These are phyloP conservation scores for Drosophila neonasuta DNA, from an alignment of 2,888 invertebrate species.

Conservation along the genomic window DNA sequence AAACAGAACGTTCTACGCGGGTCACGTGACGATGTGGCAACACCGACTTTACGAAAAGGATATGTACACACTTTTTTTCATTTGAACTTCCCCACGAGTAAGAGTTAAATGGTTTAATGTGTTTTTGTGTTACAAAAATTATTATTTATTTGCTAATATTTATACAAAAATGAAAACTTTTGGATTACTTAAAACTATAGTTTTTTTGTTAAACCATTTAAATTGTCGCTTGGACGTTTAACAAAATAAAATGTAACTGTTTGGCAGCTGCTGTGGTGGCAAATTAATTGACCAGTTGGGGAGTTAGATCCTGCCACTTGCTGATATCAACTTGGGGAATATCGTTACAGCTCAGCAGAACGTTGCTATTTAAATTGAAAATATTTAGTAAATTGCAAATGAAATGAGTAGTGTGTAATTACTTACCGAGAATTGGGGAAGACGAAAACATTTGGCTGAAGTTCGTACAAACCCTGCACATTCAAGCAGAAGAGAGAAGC, in stretches of 20 bases:
- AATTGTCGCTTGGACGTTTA: background rate
- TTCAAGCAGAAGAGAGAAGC: conserved; percentile 90
- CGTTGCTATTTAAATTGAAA: conserved; percentile 57
- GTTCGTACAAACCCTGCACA: conserved; percentile 84
- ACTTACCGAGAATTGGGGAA: conserved; percentile 69
- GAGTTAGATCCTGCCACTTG: conserved; percentile 72
- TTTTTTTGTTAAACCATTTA: background rate
- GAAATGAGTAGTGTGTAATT: background rate
- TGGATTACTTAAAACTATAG: conserved; percentile 3
- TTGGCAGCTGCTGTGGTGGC: background rate
- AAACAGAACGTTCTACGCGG: background rate
- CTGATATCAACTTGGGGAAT: conserved; percentile 69
- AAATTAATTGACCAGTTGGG: conserved; percentile 42
- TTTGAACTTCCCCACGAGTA: too few species aligned
- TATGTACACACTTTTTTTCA: too few species aligned
- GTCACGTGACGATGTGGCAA: background rate
- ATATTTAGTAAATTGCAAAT: too few species aligned
- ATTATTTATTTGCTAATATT: conserved; percentile 2
- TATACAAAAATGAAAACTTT: conserved; percentile 4
- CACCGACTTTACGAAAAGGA: too few species aligned
- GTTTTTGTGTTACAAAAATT: background rate
- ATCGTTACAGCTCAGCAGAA: conserved; percentile 60
- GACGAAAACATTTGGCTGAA: conserved; percentile 84
- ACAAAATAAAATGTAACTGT: conserved; percentile 1
- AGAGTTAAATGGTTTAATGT: background rate